phyloP scores from a whole-genome alignment of 2,113 vertebrate species.

The Hemicordylus capensis region DNA sequence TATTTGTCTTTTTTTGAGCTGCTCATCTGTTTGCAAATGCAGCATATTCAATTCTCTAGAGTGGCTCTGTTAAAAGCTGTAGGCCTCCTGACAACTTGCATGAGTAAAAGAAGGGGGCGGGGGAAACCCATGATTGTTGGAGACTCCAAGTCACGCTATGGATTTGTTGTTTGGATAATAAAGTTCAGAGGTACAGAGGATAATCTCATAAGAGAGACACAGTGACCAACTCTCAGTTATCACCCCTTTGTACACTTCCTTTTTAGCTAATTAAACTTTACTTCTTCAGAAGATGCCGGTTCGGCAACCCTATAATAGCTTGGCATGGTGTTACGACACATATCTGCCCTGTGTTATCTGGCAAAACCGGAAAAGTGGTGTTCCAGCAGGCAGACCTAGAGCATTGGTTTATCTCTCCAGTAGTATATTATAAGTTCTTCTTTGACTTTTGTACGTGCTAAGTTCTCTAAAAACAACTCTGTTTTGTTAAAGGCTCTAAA shows the following conservation, averaged over 20 bases:
- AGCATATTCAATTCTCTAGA: conserved; percentile 30
- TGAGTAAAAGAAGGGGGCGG: conserved; percentile 62
- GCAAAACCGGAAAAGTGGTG: conserved; percentile 80
- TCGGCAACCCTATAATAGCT: conserved; percentile 76
- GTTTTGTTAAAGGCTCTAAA: conserved; percentile 44
- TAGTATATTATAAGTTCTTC: conserved; percentile 66
- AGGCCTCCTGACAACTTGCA: conserved; percentile 66
- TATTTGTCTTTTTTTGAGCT: neutral
- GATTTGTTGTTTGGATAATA: conserved; percentile 80
- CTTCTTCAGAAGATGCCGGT: conserved; percentile 78
- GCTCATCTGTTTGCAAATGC: neutral
- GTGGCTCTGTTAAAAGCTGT: conserved; percentile 44
- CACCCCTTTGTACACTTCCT: conserved; percentile 77
- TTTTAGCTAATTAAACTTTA: conserved; percentile 81
- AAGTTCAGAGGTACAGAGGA: conserved; percentile 81
- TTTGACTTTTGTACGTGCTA: conserved; percentile 53
- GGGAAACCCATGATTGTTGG: conserved; percentile 71
- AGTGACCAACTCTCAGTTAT: conserved; percentile 79
- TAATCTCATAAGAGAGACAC: conserved; percentile 78
- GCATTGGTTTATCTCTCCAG: conserved; percentile 74
- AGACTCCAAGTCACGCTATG: conserved; percentile 73
- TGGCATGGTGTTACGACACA: conserved; percentile 72
- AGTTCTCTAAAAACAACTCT: conserved; percentile 50
- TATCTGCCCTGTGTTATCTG: conserved; percentile 76
- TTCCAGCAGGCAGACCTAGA: conserved; percentile 72